phyloP scores from a whole-genome alignment of 2,113 vertebrate genomes.

The Laterallus jamaicensis region DNA sequence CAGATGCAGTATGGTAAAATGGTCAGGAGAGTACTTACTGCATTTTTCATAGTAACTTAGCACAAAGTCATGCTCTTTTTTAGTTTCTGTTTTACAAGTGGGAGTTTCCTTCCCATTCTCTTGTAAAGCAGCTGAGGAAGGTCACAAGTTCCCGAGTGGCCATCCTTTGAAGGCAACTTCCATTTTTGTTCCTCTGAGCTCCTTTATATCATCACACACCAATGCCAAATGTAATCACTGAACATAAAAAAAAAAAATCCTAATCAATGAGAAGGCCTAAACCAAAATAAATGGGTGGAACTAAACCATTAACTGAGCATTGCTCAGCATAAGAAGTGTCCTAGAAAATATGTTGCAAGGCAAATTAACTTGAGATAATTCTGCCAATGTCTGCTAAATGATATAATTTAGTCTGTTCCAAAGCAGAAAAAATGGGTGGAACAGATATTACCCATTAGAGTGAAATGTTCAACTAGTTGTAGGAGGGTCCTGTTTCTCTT shows the following conservation, averaged over 20 bases:
- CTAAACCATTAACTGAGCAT: not conserved
- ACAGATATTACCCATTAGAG: not conserved
- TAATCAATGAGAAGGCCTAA: constrained; percentile 15
- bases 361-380: not conserved
- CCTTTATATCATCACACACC: not conserved
- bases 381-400: not conserved
- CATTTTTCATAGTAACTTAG: not conserved
- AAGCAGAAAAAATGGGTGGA: not conserved
- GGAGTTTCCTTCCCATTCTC: not conserved
- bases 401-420: not conserved
- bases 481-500: not conserved
- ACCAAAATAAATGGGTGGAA: not conserved
- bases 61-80: constrained; percentile 7
- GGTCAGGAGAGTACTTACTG: not conserved
- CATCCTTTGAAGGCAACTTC: constrained; percentile 15
- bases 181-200: not conserved
- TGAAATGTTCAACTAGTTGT: not conserved
- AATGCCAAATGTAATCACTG: constrained; percentile 19
- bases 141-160: constrained; percentile 1
- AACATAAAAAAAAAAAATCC: not conserved
- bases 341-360: not conserved
- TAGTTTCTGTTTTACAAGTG: constrained; percentile 1
- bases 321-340: not conserved
- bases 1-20: not conserved
- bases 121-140: not conserved